Evolutionary conservation across 1,140 invertebrate genomes (phyloP), one percentile per base, ranked within the genome.

Genomic region (Triops cancriformis): DNA sequence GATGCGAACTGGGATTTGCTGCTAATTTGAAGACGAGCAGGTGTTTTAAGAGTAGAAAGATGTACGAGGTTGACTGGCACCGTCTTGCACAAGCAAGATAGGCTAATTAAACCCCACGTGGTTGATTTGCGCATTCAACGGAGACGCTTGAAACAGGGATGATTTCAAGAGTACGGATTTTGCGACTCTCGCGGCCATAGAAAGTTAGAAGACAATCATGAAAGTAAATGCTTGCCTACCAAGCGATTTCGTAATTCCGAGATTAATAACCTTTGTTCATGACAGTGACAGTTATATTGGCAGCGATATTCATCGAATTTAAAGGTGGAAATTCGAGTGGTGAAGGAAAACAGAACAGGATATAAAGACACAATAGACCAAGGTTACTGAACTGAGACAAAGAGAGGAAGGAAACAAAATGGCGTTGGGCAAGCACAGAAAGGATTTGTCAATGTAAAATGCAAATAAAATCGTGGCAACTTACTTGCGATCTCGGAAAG

Each of bases 51-150:
- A 64, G 23, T 64, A 23, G 1, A 45, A 45, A 45, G 18, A 18
- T 64, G 51, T 64, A 18, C 23, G 51, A 64, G 51, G 51, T 64
- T 64, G 51, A 64, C 51, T 64, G 51, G 51, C 51, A 64, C 51
- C 51, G 51, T 23, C 51, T 64, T 64, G 51, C 51, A 64, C 51
- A 11, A 64, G 51, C 51, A 64, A 64, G 51, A 64, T n/a, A 64
- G 51, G 51, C 51, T 64, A 64, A 64, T 64, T 64, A 64, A 64
- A 64, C 51, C 51, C 51, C 51, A 64, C 31, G 23, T 64, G 14
- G 14, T 64, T 6, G 23, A 6, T 23, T 14, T n/a, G 18, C 51
- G 51, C 51, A 64, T 23, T 64, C 23, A 6, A 64, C 51, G 18
- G 51, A 23, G 51, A n/a, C 23, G 51, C 51, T 64, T 64, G 23